Percentiles rank a stretch among this genome's conserved stretches.
Conservation (phyloP, 1,140 invertebrate genomes). For the Eurosta solidaginis region DNA sequence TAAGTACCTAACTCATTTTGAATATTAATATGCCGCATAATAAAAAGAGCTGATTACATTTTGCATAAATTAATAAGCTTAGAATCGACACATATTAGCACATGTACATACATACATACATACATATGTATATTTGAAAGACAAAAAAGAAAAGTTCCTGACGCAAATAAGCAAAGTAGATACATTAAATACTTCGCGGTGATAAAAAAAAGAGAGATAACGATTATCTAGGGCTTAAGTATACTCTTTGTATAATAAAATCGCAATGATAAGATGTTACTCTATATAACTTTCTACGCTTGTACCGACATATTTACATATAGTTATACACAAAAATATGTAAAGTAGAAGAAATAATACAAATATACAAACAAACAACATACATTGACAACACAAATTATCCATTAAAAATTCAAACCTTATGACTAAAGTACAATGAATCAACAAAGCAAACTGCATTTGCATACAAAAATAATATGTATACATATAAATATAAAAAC, state of each 20-base stretch:
- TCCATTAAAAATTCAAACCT: neutral
- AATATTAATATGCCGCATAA: too few species aligned
- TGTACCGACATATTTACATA: neutral
- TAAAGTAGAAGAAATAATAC: neutral
- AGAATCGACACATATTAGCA: too few species aligned
- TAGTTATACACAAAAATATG: neutral
- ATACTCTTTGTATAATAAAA: too few species aligned
- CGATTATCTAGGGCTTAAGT: too few species aligned
- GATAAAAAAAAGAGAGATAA: too few species aligned
- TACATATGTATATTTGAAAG: neutral
- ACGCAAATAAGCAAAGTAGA: neutral
- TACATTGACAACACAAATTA: neutral
- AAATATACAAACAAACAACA: neutral
- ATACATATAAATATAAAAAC: neutral
- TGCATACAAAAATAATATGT: neutral
- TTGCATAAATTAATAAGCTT: too few species aligned
- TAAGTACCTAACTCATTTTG: too few species aligned
- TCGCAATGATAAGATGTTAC: too few species aligned
- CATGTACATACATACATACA: neutral
- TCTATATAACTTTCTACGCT: neutral
- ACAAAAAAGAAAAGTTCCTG: neutral
- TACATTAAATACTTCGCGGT: neutral
- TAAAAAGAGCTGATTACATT: too few species aligned
- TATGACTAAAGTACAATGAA: conserved; percentile 22
- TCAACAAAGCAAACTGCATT: conserved; percentile 8